phyloP scores from a whole-genome alignment of 2,797 vertebrate species.

The Dryobates pubescens region DNA sequence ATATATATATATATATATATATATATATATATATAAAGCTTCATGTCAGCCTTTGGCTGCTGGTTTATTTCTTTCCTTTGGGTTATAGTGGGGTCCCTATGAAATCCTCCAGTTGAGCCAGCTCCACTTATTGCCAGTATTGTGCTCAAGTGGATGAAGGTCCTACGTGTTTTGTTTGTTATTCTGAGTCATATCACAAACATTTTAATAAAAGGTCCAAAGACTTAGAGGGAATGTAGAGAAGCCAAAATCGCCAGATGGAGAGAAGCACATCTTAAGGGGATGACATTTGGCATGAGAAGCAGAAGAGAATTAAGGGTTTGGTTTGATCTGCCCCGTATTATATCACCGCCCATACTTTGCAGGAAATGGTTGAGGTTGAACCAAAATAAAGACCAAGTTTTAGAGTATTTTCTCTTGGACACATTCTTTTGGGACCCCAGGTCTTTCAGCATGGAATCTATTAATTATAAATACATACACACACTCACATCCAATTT shows the following conservation, averaged over 20 bases:
- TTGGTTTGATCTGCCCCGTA: conserved; percentile 27
- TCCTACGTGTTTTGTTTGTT: conserved; percentile 73
- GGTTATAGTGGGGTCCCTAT: conserved; percentile 61
- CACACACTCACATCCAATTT: conserved; percentile 59
- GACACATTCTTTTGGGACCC: conserved; percentile 24
- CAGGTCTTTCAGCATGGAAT: conserved; percentile 35
- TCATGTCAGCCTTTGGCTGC: background rate
- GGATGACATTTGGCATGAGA: conserved; percentile 53
- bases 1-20: too few relatives aligned
- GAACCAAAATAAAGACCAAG: conserved; percentile 11
- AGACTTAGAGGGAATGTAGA: conserved; percentile 53
- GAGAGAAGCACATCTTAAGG: conserved; percentile 61
- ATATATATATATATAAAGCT: background rate
- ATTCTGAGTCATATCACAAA: conserved; percentile 79
- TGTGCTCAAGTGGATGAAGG: conserved; percentile 47
- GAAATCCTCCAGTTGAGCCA: conserved; percentile 60
- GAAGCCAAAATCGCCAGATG: conserved; percentile 63
- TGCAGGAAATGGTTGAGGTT: conserved; percentile 35
- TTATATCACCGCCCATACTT: conserved; percentile 14
- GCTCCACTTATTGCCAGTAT: conserved; percentile 50
- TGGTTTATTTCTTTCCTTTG: conserved; percentile 44
- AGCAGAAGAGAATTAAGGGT: conserved; percentile 12
- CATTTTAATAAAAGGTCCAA: conserved; percentile 71
- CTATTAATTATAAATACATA: conserved; percentile 59
- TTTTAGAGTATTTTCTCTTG: conserved; percentile 26